Evolutionary conservation across 35 echinoderm and acorn worm species (phyloP), one percentile per base, ranked within the genome.

Genomic region (Anneissia japonica): DNA sequence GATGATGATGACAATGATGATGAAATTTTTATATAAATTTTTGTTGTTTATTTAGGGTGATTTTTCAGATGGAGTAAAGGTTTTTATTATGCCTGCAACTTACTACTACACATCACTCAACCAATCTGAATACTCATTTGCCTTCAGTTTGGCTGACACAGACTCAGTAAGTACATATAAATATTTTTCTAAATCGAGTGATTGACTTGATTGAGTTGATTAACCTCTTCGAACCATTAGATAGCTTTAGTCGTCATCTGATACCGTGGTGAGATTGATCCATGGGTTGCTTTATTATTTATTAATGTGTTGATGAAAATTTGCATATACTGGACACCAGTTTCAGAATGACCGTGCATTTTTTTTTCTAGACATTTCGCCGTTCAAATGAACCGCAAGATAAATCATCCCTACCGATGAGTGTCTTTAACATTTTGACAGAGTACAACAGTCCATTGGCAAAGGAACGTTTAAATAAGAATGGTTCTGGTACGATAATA

Each of bases 71-170:
- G 91, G 91, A 32, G 91, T 93, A 34, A 93, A 93, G 83, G 64
- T 82, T 2, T 64, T 51, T 4, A 39, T 85, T 23, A 79, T 84
- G 32, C 87, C 84, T 31, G 91, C 91, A 4, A 91, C 84, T 0
- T 97, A 97, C 38, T 86, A 82, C 82, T 97, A 91, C 45, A 91
- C 91, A n/a, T 84, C 85, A 28, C 81, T 97, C 17, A 51, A 90
- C 38, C 85, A 97, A 46, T 93, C 95, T 0, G 91, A 91, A 12
- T 97, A 97, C 39, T 93, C 95, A 0, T 93, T 97, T 91, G 95
- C 95, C 81, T 97, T 97, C 76, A 90, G 83, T 17, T 75, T 97
- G 4, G 85, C 88, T 0, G 75, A 90, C 23, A 90, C 95, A 31
- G 95, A 97, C 38, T 74, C 81, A 85, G 95, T 97, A 81, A 87